Conservation (phyloP, 2,888 invertebrate genomes). For the Perizoma affinitatum region DNA sequence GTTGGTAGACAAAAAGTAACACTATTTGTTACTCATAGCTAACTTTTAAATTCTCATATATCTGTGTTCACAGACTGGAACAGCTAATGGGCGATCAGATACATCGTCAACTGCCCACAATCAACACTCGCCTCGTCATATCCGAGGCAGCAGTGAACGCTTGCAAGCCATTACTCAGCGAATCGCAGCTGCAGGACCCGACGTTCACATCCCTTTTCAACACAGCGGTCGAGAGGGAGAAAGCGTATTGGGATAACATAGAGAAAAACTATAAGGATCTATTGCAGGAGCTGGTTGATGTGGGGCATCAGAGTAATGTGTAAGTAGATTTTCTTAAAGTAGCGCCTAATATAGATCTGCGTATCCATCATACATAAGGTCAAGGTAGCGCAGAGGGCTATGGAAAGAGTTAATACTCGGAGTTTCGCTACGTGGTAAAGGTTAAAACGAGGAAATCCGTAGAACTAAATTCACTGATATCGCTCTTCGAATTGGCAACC, state of each 20-base stretch:
- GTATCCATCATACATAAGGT: no score
- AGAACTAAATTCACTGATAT: no score
- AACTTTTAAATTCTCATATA: not conserved
- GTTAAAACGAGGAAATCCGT: no score
- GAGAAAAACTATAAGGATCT: constrained; percentile 81
- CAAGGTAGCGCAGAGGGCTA: no score
- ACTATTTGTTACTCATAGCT: no score
- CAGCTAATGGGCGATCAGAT: constrained; percentile 82
- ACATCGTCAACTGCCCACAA: constrained; percentile 85
- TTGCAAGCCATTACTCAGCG: constrained; percentile 75
- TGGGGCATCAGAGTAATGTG: constrained; percentile 72
- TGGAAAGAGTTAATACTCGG: no score
- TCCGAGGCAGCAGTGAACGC: constrained; percentile 77
- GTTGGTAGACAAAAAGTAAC: no score
- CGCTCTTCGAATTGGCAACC: no score
- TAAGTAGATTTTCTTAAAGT: constrained; percentile 46
- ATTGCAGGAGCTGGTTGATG: constrained; percentile 80
- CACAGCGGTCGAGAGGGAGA: constrained; percentile 64
- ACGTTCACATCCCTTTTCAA: constrained; percentile 48
- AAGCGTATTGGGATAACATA: constrained; percentile 69
- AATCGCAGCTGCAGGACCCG: constrained; percentile 58
- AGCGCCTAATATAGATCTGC: not conserved
- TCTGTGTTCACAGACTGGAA: constrained; percentile 71
- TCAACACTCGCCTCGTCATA: constrained; percentile 84
- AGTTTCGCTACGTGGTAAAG: no score